Conservation (phyloP, 2,797 vertebrate species). For the Anolis apletophallus region DNA sequence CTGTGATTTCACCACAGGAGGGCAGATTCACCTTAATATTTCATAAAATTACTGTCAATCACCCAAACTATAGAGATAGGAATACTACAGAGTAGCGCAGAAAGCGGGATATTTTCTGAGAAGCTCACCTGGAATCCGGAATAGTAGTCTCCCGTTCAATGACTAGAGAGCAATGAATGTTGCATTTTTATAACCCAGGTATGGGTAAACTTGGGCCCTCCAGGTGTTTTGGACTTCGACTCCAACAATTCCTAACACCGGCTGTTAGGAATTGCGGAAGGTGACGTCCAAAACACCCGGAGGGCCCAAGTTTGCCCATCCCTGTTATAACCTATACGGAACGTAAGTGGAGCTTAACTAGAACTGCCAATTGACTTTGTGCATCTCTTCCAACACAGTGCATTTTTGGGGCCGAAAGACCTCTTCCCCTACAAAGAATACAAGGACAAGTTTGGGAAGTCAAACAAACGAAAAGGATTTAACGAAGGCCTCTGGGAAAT, state of each 20-base stretch:
- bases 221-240: no score
- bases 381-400: conserved; percentile 79
- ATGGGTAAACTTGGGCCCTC: no score
- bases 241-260: no score
- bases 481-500: conserved; percentile 99
- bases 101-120: neutral
- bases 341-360: conserved; percentile 13
- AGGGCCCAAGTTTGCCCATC: no score
- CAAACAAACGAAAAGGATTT: conserved; percentile 98
- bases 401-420: conserved; percentile 95
- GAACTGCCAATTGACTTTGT: conserved; percentile 45
- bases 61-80: neutral
- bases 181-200: no score
- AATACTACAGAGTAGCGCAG: no score
- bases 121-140: no score
- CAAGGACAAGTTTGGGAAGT: conserved; percentile 98
- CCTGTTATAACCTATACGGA: no score
- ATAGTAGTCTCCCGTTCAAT: neutral
- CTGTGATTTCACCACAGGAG: conserved; percentile 17
- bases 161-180: neutral
- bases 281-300: no score
- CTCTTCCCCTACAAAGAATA: conserved; percentile 97
- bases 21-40: conserved; percentile 1
- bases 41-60: neutral
- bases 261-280: no score